Evolutionary conservation across 2,113 vertebrate species (phyloP).

Genomic region (Phrynocephalus versicolor): DNA sequence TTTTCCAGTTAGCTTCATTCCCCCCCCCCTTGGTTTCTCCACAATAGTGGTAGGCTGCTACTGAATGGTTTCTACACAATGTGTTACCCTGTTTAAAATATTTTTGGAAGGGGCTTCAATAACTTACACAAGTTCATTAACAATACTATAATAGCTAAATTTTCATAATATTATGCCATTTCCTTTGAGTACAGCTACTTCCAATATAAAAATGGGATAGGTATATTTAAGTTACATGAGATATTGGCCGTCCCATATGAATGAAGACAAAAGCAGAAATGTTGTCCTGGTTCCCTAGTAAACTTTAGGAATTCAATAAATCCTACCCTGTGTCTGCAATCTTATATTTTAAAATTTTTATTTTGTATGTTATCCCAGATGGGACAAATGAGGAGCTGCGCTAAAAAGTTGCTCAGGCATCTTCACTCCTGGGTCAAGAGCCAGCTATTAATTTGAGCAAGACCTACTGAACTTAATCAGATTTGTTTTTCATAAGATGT

Average conservation of each 20-base stretch:
- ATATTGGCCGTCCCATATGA: constrained; percentile 60
- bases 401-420: background rate
- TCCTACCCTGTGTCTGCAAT: constrained; percentile 46
- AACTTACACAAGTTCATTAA: background rate
- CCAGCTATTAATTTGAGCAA: background rate
- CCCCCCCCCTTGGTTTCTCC: too few species aligned
- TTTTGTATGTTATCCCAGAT: constrained; percentile 16
- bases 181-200: constrained; percentile 65
- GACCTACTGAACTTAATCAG: background rate
- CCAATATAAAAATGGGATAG: constrained; percentile 68
- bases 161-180: constrained; percentile 63
- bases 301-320: constrained; percentile 61
- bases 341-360: constrained; percentile 27
- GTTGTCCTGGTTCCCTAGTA: constrained; percentile 60
- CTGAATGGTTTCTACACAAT: background rate
- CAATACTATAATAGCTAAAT: constrained; percentile 48
- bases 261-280: constrained; percentile 61
- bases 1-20: background rate
- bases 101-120: constrained; percentile 16
- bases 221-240: constrained; percentile 45
- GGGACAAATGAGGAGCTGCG: background rate
- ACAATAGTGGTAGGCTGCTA: background rate
- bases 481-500: background rate
- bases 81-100: constrained; percentile 28
- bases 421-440: background rate